Conservation (phyloP, 2,797 vertebrate genomes). For the Cyprinella venusta region DNA sequence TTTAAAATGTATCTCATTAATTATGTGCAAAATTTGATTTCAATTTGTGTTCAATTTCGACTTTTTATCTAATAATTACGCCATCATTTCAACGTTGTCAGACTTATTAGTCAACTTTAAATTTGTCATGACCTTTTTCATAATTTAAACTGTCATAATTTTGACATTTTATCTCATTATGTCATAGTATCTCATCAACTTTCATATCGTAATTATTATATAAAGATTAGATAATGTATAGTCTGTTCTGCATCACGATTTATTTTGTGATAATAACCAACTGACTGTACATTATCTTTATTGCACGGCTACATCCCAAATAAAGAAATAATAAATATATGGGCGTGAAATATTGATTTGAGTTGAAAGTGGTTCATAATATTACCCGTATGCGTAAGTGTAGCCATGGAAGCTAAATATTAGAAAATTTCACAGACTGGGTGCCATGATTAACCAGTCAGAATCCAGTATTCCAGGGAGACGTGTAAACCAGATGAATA, state of each 20-base stretch:
- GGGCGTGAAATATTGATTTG: neutral
- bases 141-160: neutral
- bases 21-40: too few species aligned
- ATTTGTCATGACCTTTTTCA: neutral
- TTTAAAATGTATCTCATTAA: neutral
- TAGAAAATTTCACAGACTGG: neutral
- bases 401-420: neutral
- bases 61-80: neutral
- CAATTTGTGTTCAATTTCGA: too few species aligned
- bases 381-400: too few species aligned
- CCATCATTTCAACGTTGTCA: neutral
- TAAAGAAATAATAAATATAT: neutral
- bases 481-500: neutral
- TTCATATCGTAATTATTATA: neutral
- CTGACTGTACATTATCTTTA: neutral
- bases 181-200: neutral
- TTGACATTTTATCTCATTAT: neutral
- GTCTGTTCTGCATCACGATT: neutral
- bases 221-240: neutral
- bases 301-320: neutral
- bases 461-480: neutral
- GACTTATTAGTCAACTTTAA: neutral
- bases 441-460: neutral
- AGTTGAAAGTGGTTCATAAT: neutral
- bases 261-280: neutral